Percentiles rank a stretch among this genome's conserved stretches.
phyloP scores from a whole-genome alignment of 2,797 vertebrate genomes.

The Bradypus variegatus region DNA sequence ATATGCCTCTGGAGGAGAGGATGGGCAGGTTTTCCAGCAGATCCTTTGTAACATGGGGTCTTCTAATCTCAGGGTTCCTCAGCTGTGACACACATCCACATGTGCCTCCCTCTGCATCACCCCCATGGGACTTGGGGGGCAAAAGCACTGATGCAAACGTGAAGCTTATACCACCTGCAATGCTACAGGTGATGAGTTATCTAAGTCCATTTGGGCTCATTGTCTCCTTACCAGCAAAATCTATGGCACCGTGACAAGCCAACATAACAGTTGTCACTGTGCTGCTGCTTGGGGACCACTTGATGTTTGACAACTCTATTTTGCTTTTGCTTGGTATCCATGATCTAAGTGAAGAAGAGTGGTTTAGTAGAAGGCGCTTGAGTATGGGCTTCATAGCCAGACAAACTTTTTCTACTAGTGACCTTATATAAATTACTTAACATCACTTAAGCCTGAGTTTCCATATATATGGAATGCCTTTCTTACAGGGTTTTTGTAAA shows the following conservation, averaged over 20 bases:
- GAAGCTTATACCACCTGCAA: background rate
- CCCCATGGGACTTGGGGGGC: background rate
- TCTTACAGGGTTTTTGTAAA: background rate
- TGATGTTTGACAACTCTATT: background rate
- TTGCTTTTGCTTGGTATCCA: background rate
- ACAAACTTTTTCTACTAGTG: background rate
- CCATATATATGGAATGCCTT: background rate
- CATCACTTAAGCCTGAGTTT: background rate
- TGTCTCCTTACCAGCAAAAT: background rate
- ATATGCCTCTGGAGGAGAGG: background rate
- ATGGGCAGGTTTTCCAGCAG: background rate
- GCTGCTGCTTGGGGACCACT: background rate
- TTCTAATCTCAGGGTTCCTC: background rate
- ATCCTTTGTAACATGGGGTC: background rate
- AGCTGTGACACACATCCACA: too few species aligned
- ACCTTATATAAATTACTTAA: background rate
- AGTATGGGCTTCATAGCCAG: background rate
- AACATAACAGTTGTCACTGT: fast-evolving
- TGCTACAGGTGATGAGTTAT: background rate
- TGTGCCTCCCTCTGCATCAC: background rate
- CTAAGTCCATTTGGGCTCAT: background rate
- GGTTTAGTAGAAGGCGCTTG: background rate
- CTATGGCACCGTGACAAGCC: background rate
- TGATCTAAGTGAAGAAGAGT: background rate
- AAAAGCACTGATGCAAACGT: background rate